phyloP scores from a whole-genome alignment of 64 coral and sea anemone species.

The Dendronephthya gigantea region DNA sequence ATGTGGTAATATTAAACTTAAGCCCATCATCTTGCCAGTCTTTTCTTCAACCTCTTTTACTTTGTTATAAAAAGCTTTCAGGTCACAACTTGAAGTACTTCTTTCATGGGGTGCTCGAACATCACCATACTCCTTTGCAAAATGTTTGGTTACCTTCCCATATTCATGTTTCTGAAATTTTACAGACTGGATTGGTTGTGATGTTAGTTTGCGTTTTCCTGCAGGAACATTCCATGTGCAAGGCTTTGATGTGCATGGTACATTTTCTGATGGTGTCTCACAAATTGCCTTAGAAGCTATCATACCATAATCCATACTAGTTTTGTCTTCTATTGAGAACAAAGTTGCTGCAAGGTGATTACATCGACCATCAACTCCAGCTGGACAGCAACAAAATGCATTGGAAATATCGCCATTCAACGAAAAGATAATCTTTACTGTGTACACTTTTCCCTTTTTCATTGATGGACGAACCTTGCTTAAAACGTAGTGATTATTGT shows the following conservation, averaged over 20 bases:
- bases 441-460: slow-evolving; percentile 36
- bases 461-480: slow-evolving; percentile 27
- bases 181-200: slow-evolving; percentile 7
- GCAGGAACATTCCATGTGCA: slow-evolving; percentile 34
- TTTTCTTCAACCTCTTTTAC: slow-evolving; percentile 15
- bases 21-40: slow-evolving; percentile 19
- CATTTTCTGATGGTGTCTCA: background rate
- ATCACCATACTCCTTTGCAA: slow-evolving; percentile 8
- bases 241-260: slow-evolving; percentile 8
- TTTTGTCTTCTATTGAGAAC: slow-evolving; percentile 46
- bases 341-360: slow-evolving; percentile 54
- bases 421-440: slow-evolving; percentile 31
- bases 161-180: slow-evolving; percentile 43
- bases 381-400: slow-evolving; percentile 41
- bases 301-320: background rate
- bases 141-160: slow-evolving; percentile 12
- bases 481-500: slow-evolving; percentile 17
- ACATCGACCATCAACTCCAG: slow-evolving; percentile 43
- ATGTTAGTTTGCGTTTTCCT: slow-evolving; percentile 23
- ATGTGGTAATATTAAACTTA: slow-evolving; percentile 34
- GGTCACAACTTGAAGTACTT: background rate
- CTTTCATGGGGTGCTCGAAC: slow-evolving; percentile 22
- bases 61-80: slow-evolving; percentile 15
- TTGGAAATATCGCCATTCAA: slow-evolving; percentile 31
- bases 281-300: background rate